These are phyloP conservation scores for Xerus rutilus DNA, from an alignment of 2,797 vertebrate genomes.

Conservation along the genomic window DNA sequence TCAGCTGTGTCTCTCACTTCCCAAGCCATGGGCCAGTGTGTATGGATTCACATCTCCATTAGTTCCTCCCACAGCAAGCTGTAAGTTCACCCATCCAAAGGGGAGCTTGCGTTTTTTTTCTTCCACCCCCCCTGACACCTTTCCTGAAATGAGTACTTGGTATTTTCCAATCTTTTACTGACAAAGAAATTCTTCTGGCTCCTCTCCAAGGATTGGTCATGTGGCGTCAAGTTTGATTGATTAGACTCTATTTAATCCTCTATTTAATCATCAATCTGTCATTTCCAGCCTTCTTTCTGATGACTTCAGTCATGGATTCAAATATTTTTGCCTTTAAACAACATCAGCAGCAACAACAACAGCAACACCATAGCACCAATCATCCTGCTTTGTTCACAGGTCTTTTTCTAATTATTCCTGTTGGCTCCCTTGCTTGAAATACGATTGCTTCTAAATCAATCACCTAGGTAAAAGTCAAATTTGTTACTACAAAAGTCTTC, in stretches of 20 bases:
- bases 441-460: neutral
- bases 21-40: accelerated
- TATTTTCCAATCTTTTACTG: neutral
- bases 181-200: neutral
- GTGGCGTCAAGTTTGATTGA: neutral
- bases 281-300: neutral
- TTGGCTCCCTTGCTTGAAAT: neutral
- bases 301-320: neutral
- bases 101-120: neutral
- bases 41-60: neutral
- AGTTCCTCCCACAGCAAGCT: neutral
- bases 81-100: neutral
- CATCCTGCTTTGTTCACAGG: neutral
- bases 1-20: neutral
- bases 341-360: no score
- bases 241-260: neutral
- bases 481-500: neutral
- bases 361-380: neutral
- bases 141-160: neutral
- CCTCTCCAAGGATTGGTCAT: neutral
- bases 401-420: neutral
- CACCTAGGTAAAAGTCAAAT: neutral
- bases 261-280: neutral
- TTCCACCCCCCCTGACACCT: neutral
- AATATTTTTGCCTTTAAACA: neutral